Evolutionary conservation across 1,140 invertebrate species (phyloP).

Genomic region (Orchesella cincta): DNA sequence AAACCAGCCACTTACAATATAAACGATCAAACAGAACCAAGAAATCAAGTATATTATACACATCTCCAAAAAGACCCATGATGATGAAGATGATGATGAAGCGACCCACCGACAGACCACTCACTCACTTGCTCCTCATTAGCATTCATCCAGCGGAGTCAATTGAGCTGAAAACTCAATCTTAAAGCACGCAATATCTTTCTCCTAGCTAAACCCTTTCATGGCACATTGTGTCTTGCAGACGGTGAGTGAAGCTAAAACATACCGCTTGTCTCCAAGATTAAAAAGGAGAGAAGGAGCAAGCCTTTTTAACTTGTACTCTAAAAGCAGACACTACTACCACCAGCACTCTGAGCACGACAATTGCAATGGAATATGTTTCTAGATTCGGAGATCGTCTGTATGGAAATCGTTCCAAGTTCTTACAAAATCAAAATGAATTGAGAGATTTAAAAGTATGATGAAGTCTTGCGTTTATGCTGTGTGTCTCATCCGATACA

Average conservation of each 20-base stretch:
- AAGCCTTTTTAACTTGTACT: background rate
- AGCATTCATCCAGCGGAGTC: slow-evolving; percentile 38
- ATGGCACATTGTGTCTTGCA: background rate
- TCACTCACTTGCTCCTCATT: slow-evolving; percentile 23
- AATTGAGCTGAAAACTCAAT: slow-evolving; percentile 39
- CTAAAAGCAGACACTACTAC: background rate
- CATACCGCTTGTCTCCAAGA: slow-evolving; percentile 6
- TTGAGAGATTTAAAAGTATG: too few relatives aligned
- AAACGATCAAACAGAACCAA: too few relatives aligned
- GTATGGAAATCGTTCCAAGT: too few relatives aligned
- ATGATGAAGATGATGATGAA: background rate
- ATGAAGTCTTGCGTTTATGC: too few relatives aligned
- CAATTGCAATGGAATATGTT: too few relatives aligned
- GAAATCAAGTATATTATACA: background rate
- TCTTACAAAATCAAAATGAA: too few relatives aligned
- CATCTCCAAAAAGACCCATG: background rate
- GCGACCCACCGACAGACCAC: background rate
- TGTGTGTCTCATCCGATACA: too few relatives aligned
- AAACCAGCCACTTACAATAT: too few relatives aligned
- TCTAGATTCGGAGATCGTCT: too few relatives aligned
- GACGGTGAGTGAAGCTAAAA: background rate
- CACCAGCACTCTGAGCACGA: background rate
- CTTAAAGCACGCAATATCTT: slow-evolving; percentile 16
- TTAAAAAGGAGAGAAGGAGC: background rate
- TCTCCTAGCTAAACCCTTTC: background rate